Evolutionary conservation across 2,113 vertebrate genomes (phyloP), one percentile per base, ranked within the genome.

Genomic region (Dipodomys spectabilis): DNA sequence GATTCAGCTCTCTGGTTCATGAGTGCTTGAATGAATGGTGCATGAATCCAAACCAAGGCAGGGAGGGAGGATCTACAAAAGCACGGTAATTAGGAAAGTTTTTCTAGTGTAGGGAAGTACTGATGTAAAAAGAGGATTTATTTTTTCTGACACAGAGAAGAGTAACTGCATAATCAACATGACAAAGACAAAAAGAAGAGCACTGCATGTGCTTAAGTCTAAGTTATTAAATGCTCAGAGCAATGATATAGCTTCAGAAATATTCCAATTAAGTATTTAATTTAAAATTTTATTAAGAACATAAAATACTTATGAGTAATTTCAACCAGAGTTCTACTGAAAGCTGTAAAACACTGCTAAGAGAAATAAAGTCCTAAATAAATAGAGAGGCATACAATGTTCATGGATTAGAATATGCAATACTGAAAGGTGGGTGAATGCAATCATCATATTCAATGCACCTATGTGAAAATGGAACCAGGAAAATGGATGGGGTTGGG

Each of bases 331-430:
- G 30, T 49, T 20, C 22, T 87, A 45, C 30, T 81, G 45, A 73
- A 94, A 94, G 28, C 44, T 82, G 16, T 35, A 88, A 88, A 90
- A 39, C 27, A 62, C 3, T 88, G 25, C 35, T 88, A 86, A 53
- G 53, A 88, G 28, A 90, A 93, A 82, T 53, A 27, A 49, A 30
- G 27, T 44, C 64, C 12, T 75, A 81, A 73, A 49, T 72, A 53
- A 81, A 68, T 71, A 7, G 57, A 67, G 25, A 89, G 30, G 53
- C 22, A 67, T 10, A 86, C 27, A 15, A 69, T 81, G 7, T n/a
- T 79, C 53, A 86, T 74, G 30, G n/a, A 67, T 16, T 44, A 28
- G 9, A 49, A 11, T 9, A 49, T 12, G 8, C 12, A 49, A 49
- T 49, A 49, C 49, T 49, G 49, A 49, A 49, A 49, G 49, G 49